Evolutionary conservation across 2,113 vertebrate species (phyloP), one percentile per base, ranked within the genome.

Genomic region (Oriolus oriolus): DNA sequence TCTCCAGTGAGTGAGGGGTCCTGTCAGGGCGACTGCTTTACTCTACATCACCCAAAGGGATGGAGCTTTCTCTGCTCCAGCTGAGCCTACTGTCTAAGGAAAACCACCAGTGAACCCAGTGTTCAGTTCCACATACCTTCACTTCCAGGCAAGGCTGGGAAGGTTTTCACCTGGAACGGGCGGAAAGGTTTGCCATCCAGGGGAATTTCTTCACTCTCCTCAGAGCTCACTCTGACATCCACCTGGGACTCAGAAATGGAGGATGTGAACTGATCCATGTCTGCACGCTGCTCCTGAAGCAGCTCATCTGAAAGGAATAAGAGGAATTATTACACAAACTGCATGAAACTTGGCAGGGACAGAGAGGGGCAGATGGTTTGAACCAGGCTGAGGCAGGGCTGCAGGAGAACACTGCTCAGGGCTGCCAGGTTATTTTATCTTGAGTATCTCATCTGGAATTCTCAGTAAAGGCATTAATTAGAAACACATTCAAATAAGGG

Each of bases 241-340:
- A 99, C 98, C 52, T 99, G 99, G 7, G 98, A 98, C 89, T 99
- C 99, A 0, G 99, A 99, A 96, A 99, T 98, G 53, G 99, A 99
- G 64, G 99, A 98, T 16, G 99, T 98, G 98, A 99, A 99, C 97
- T 99, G 99, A 96, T 99, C 99, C 98, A 99, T 98, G 96, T 99
- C 99, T 2, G 98, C 98, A n/a, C 98, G 98, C 96, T 99, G 99
- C 90, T 99, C 99, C 95, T 99, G 99, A 86, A 99, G 98, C 10
- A 99, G 98, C 84, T 99, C 99, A 93, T 99, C 99, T 99, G 95
- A 86, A 96, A 83, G 65, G 60, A 87, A 2, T 42, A 27, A 33
- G 70, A 89, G n/a, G 63, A 68, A 82, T 74, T 16, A 63, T 57
- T 41, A 63, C 71, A 77, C 9, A 15, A 41, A 9, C 82, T 4